These are phyloP conservation scores for Ceraclea dissimilis DNA, from an alignment of 2,888 invertebrate species.

Conservation along the genomic window DNA sequence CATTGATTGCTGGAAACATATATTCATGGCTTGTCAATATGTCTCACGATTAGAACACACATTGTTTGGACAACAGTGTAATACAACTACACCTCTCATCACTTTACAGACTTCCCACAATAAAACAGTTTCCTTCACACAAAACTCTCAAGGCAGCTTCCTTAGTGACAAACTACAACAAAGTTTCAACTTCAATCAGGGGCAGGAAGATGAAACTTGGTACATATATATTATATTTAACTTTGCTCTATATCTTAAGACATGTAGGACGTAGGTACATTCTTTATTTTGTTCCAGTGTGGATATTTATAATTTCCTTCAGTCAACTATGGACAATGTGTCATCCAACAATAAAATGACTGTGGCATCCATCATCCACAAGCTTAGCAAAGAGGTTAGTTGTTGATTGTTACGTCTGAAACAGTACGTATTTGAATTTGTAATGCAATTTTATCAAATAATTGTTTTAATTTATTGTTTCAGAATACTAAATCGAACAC, in stretches of 20 bases:
- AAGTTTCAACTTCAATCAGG: conserved; percentile 53
- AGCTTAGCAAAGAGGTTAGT: conserved; percentile 46
- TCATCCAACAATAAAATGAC: conserved; percentile 52
- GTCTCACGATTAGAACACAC: conserved; percentile 87
- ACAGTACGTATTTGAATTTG: neutral
- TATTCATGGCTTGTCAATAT: conserved; percentile 89
- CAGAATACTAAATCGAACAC: conserved; percentile 35
- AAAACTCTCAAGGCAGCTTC: conserved; percentile 41
- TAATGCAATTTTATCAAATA: neutral
- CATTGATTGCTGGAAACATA: conserved; percentile 92
- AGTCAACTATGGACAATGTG: conserved; percentile 60
- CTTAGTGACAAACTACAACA: conserved; percentile 39
- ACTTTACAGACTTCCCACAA: conserved; percentile 58
- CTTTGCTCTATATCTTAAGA: no score
- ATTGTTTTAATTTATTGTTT: neutral
- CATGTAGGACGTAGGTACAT: neutral
- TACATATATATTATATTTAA: conserved; percentile 33
- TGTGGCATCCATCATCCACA: conserved; percentile 62
- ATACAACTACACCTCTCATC: conserved; percentile 56
- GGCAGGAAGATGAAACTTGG: conserved; percentile 70
- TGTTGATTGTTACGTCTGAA: conserved; percentile 21
- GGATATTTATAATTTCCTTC: conserved; percentile 77
- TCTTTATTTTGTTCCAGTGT: conserved; percentile 48
- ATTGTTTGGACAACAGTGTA: conserved; percentile 77
- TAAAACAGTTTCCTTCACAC: conserved; percentile 53